These are phyloP conservation scores for Lithophane leautieri DNA, from an alignment of 2,888 invertebrate genomes.

Conservation along the genomic window DNA sequence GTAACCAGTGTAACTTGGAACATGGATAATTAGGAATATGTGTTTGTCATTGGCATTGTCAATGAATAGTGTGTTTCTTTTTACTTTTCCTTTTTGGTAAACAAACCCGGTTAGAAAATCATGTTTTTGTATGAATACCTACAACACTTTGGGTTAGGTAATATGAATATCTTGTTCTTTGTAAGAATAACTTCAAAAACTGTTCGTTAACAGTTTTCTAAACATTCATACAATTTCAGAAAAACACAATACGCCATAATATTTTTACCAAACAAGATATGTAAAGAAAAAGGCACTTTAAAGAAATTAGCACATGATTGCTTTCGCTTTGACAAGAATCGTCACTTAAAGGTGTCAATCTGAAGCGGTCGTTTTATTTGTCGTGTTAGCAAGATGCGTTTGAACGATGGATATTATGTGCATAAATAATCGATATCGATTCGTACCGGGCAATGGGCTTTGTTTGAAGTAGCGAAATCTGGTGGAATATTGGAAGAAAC, in stretches of 20 bases:
- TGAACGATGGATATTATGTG: conserved; percentile 28
- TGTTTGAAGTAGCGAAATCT: conserved; percentile 29
- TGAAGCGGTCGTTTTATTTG: conserved; percentile 7
- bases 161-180: not conserved
- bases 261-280: not conserved
- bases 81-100: not conserved
- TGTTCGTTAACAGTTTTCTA: not conserved
- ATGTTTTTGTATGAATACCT: not conserved
- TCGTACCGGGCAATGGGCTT: conserved; percentile 20
- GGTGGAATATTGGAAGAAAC: not conserved
- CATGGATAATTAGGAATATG: too few relatives aligned
- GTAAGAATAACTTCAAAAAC: not conserved
- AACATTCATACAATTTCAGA: not conserved
- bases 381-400: conserved; percentile 17
- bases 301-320: too few relatives aligned
- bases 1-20: not conserved
- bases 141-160: not conserved
- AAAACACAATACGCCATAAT: not conserved
- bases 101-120: not conserved
- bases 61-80: not conserved
- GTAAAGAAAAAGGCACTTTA: not conserved
- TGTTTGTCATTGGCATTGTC: too few relatives aligned
- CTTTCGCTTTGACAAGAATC: not conserved
- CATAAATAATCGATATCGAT: conserved; percentile 44
- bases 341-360: not conserved